Evolutionary conservation across 2,113 vertebrate genomes (phyloP).

Genomic region (Alces alces): DNA sequence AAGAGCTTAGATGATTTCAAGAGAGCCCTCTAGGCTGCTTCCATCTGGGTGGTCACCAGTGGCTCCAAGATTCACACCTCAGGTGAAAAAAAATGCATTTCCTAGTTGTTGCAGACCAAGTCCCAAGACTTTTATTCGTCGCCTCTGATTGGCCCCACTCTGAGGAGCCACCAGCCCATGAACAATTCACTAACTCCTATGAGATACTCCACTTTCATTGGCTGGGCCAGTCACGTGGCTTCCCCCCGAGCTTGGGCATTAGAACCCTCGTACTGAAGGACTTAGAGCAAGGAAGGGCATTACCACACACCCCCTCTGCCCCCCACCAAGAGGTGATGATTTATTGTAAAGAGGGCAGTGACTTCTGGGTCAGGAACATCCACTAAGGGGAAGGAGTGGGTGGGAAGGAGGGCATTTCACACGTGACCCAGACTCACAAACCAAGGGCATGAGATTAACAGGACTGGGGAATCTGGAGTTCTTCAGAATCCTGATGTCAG

Average conservation of each 20-base stretch:
- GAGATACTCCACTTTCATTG: fast-evolving
- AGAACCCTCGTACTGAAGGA: background rate
- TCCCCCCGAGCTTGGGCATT: fast-evolving
- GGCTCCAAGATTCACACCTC: too few species aligned
- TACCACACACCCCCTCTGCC: background rate
- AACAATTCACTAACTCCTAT: fast-evolving
- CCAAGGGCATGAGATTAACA: fast-evolving
- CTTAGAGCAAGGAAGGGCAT: too few species aligned
- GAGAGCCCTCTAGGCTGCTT: fast-evolving
- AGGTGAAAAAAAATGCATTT: background rate
- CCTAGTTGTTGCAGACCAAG: fast-evolving
- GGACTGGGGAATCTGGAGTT: fast-evolving
- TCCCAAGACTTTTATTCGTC: fast-evolving
- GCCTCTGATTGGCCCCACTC: background rate
- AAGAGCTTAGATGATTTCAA: fast-evolving
- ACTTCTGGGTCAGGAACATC: background rate
- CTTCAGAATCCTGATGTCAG: background rate
- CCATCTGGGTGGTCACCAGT: background rate
- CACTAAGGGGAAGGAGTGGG: fast-evolving
- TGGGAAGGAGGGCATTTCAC: background rate
- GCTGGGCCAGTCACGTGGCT: background rate
- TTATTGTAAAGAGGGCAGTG: fast-evolving
- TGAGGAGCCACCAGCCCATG: too few species aligned
- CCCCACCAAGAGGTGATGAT: background rate
- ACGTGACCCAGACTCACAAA: fast-evolving